A percentile compares a stretch with the other conserved stretches of the same genome.
Conservation (phyloP, 2,113 vertebrate species). For the Lota lota region DNA sequence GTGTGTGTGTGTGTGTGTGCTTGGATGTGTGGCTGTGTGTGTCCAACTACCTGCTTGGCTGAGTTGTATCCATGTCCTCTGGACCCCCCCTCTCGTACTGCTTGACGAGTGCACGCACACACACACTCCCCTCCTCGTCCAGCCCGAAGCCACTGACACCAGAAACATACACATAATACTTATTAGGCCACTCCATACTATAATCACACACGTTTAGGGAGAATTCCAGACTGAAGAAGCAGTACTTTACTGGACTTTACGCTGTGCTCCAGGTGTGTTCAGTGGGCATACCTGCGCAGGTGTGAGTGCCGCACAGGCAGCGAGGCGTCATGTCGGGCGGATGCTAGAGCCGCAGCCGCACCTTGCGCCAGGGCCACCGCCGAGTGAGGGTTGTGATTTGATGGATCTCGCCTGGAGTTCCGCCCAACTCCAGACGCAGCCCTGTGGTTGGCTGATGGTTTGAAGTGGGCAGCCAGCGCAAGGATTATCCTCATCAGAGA, state of each 20-base stretch:
- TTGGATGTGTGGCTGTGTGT: neutral
- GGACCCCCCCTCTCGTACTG: slow-evolving; percentile 83
- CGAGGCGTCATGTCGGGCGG: slow-evolving; percentile 83
- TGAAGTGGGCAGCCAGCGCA: slow-evolving; percentile 95
- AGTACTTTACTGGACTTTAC: no score
- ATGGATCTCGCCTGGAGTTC: slow-evolving; percentile 14
- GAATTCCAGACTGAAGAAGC: no score
- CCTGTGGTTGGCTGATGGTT: slow-evolving; percentile 77
- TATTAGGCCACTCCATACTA: neutral
- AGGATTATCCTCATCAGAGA: slow-evolving; percentile 95
- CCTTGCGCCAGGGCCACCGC: slow-evolving; percentile 87
- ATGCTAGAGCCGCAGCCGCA: slow-evolving; percentile 82
- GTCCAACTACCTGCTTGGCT: slow-evolving; percentile 73
- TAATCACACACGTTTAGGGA: no score
- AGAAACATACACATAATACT: neutral
- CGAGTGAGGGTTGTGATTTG: slow-evolving; percentile 80
- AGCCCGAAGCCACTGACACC: slow-evolving; percentile 62
- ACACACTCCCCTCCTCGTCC: slow-evolving; percentile 78
- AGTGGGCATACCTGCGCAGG: slow-evolving; percentile 77
- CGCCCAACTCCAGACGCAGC: slow-evolving; percentile 46
- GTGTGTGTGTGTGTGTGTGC: neutral
- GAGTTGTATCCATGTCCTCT: slow-evolving; percentile 61
- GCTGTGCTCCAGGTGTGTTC: no score
- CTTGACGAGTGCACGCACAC: slow-evolving; percentile 89
- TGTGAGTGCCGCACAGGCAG: slow-evolving; percentile 72